These are phyloP conservation scores for Dendroctonus ponderosae DNA, from an alignment of 1,140 invertebrate species.

Conservation along the genomic window DNA sequence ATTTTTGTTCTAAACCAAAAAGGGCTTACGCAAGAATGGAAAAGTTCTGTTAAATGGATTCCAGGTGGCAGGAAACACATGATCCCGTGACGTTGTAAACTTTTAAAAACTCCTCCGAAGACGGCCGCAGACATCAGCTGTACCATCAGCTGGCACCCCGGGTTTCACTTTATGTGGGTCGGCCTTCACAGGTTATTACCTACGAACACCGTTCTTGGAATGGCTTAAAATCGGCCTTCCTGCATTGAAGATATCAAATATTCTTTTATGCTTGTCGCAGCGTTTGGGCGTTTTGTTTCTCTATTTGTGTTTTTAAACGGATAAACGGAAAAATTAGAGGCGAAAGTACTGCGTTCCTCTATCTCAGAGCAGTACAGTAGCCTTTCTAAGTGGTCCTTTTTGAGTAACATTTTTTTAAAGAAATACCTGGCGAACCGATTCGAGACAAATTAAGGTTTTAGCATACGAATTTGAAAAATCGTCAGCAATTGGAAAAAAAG, in stretches of 20 bases:
- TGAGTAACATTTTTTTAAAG: too few relatives aligned
- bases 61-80: conserved; percentile 40
- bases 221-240: not conserved
- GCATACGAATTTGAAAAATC: too few relatives aligned
- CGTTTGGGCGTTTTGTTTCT: not conserved
- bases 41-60: not conserved
- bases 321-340: not conserved
- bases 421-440: too few relatives aligned
- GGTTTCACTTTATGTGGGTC: conserved; percentile 5
- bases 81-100: conserved; percentile 35
- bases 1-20: too few relatives aligned
- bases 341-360: not conserved
- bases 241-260: not conserved
- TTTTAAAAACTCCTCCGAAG: conserved; percentile 13
- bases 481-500: too few relatives aligned
- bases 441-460: too few relatives aligned
- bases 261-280: not conserved
- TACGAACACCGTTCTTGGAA: not conserved
- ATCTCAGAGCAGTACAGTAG: too few relatives aligned
- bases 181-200: conserved; percentile 8
- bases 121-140: conserved; percentile 35
- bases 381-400: too few relatives aligned
- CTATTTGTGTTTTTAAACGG: not conserved
- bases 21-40: too few relatives aligned
- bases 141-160: conserved; percentile 33